A percentile compares a stretch with the other conserved stretches of the same genome.
These are phyloP conservation scores for Schrankia costaestrigalis DNA, from an alignment of 2,888 invertebrate genomes.

Conservation along the genomic window DNA sequence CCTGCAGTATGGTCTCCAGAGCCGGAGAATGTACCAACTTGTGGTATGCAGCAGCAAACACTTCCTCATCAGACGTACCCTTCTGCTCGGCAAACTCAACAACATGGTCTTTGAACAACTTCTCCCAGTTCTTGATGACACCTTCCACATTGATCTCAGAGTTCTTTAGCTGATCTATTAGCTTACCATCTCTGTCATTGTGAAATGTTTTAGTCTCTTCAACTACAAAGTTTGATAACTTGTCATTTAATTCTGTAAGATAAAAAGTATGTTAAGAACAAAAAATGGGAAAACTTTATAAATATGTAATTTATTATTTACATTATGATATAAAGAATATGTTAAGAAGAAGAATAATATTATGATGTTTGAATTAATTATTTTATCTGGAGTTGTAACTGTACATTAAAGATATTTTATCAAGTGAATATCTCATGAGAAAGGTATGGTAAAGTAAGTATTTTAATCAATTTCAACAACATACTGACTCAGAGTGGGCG, in stretches of 20 bases:
- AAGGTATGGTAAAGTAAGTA: no score
- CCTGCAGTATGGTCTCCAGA: conserved; percentile 91
- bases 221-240: conserved; percentile 83
- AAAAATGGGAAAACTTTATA: background rate
- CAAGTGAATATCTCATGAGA: no score
- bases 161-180: conserved; percentile 81
- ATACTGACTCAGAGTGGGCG: no score
- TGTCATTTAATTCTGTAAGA: conserved; percentile 78
- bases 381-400: no score
- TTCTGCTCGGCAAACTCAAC: conserved; percentile 90
- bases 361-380: no score
- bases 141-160: conserved; percentile 86
- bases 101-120: conserved; percentile 89
- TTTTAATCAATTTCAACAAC: no score
- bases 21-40: conserved; percentile 91
- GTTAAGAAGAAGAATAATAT: no score
- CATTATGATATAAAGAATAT: no score
- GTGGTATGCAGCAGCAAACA: conserved; percentile 93
- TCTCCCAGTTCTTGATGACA: conserved; percentile 89
- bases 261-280: background rate
- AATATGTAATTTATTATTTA: no score
- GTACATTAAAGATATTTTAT: no score
- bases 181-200: conserved; percentile 82
- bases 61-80: conserved; percentile 90
- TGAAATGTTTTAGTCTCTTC: conserved; percentile 84